phyloP scores from a whole-genome alignment of 2,797 vertebrate genomes.

The Lithobates sylvaticus region DNA sequence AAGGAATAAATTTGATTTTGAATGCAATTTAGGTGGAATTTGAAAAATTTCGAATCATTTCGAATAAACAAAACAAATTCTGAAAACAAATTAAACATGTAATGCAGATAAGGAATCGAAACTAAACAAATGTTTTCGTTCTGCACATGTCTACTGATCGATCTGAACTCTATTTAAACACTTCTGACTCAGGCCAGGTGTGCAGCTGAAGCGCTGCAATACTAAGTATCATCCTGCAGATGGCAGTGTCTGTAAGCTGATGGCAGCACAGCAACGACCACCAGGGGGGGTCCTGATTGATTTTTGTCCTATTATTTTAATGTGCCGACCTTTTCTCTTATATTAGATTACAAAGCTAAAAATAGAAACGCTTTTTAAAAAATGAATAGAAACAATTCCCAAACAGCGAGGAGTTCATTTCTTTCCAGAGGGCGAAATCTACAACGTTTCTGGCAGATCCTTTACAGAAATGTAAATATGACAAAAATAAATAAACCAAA shows the following conservation, averaged over 20 bases:
- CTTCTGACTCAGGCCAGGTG: too few species aligned
- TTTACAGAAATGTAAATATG: background rate
- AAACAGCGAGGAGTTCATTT: background rate
- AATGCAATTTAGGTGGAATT: too few species aligned
- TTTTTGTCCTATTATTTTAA: background rate
- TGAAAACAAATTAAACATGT: too few species aligned
- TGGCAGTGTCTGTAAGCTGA: background rate
- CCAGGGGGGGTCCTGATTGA: too few species aligned
- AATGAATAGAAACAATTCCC: conserved; percentile 24
- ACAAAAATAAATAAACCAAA: background rate
- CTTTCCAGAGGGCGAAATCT: background rate
- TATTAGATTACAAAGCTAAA: conserved; percentile 33
- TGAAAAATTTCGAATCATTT: too few species aligned
- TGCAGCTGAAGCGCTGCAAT: background rate
- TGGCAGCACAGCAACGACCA: background rate
- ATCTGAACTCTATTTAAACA: too few species aligned
- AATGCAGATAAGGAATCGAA: too few species aligned
- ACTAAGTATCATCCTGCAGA: background rate
- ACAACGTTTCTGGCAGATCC: background rate
- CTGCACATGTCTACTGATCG: too few species aligned
- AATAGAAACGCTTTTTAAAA: conserved; percentile 35
- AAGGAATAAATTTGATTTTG: too few species aligned
- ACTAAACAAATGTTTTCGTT: too few species aligned
- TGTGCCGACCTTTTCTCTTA: background rate
- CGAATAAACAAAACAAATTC: too few species aligned